A percentile compares a stretch with the other conserved stretches of the same genome.
Evolutionary conservation across 2,888 invertebrate genomes (phyloP).

Genomic region (Mimachlamys varia): DNA sequence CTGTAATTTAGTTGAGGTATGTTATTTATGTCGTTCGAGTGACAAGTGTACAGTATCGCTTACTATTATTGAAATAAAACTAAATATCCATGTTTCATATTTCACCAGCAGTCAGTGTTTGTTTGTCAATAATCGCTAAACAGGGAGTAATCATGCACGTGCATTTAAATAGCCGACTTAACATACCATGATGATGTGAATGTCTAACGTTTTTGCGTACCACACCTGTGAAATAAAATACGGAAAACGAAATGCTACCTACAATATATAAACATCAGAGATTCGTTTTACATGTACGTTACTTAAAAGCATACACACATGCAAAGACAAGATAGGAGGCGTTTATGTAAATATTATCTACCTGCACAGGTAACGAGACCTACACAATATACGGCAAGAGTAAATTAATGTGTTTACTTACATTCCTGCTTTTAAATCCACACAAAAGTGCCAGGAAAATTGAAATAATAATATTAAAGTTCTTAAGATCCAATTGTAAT

Average conservation of each 20-base stretch:
- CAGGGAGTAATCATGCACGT: not conserved
- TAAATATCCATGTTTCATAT: not conserved
- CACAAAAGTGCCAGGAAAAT: slow-evolving; percentile 15
- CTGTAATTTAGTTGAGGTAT: not conserved
- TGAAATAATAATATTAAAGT: not conserved
- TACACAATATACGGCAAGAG: not conserved
- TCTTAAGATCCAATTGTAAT: slow-evolving; percentile 22
- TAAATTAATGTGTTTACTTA: not conserved
- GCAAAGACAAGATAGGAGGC: slow-evolving; percentile 5
- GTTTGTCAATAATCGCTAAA: not conserved
- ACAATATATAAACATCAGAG: not conserved
- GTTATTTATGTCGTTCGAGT: not conserved
- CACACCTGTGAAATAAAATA: not conserved
- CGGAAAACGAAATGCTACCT: not conserved
- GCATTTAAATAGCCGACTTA: not conserved
- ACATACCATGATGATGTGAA: not conserved
- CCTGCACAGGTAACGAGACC: not conserved
- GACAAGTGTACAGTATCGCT: not conserved
- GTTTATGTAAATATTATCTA: not conserved
- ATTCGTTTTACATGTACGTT: not conserved
- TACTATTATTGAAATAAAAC: not conserved
- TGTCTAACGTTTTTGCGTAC: not conserved
- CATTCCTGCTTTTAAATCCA: not conserved
- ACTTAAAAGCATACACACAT: not conserved
- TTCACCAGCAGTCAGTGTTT: not conserved